Conservation (phyloP, 2,888 invertebrate genomes). For the Cheilosia impressa region DNA sequence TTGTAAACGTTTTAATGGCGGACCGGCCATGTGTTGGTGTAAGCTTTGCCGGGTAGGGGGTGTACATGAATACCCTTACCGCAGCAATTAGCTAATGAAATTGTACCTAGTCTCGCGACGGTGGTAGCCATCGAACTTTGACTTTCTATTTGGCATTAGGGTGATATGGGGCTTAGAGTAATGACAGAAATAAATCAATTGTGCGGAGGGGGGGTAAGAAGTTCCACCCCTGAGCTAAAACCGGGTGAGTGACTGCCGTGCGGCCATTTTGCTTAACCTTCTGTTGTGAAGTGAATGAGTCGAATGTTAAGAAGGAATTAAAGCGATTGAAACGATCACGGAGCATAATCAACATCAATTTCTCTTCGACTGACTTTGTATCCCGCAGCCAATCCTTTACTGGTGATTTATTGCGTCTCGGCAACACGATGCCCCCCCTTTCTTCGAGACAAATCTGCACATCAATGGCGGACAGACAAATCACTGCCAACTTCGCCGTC, state of each 20-base stretch:
- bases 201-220: background rate
- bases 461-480: conserved; percentile 37
- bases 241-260: conserved; percentile 14
- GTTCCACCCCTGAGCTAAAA: background rate
- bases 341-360: no score
- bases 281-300: conserved; percentile 22
- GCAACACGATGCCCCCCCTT: conserved; percentile 6
- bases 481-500: background rate
- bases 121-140: conserved; percentile 70
- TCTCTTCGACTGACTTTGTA: no score
- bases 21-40: conserved; percentile 15
- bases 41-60: conserved; percentile 22
- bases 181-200: conserved; percentile 64
- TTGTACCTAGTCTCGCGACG: conserved; percentile 32
- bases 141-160: conserved; percentile 50
- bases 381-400: conserved; percentile 11
- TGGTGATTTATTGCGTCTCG: conserved; percentile 24
- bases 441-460: conserved; percentile 6
- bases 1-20: conserved; percentile 47
- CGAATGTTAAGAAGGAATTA: background rate
- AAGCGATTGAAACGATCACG: background rate
- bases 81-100: conserved; percentile 73
- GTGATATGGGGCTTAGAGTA: conserved; percentile 24
- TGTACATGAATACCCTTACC: conserved; percentile 25
- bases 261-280: conserved; percentile 37